These are phyloP conservation scores for Pantelozetes paolii DNA, from an alignment of 2,888 invertebrate species.

Conservation along the genomic window DNA sequence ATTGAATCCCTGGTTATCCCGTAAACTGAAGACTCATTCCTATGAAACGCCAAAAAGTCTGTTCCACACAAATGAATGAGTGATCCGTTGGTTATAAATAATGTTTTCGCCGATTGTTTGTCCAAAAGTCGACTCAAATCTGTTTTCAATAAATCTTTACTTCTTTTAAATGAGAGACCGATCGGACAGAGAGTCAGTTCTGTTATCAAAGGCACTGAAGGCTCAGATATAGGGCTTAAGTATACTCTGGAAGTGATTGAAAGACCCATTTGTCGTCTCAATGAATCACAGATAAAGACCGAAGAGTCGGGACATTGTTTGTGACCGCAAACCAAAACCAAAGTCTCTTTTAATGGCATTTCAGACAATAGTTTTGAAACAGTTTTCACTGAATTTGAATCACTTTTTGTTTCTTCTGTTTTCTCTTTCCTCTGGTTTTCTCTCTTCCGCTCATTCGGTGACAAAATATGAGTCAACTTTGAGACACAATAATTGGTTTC, in stretches of 20 bases:
- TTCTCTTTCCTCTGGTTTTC: constrained; percentile 11
- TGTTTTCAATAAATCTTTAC: constrained; percentile 6
- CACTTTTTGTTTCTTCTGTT: background rate
- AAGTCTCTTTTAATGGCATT: constrained; percentile 8
- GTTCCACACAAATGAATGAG: constrained; percentile 26
- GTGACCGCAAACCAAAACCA: constrained; percentile 9
- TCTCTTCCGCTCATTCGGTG: constrained; percentile 1
- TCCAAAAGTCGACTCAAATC: constrained; percentile 7
- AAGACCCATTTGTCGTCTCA: constrained; percentile 32
- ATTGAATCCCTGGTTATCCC: background rate
- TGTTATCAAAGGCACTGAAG: constrained; percentile 7
- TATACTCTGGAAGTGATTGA: constrained; percentile 17
- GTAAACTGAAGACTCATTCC: background rate
- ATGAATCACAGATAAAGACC: constrained; percentile 9
- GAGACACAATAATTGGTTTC: constrained; percentile 15
- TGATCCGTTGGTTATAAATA: constrained; percentile 14
- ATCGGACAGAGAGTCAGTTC: constrained; percentile 28
- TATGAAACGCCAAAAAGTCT: constrained; percentile 7
- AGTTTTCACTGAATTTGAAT: background rate
- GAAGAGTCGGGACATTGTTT: constrained; percentile 17
- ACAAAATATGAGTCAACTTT: constrained; percentile 14
- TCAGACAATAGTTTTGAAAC: constrained; percentile 8
- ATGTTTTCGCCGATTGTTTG: background rate
- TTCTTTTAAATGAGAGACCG: background rate
- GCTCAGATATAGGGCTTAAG: background rate